Evolutionary conservation across 2,888 invertebrate species (phyloP).

Genomic region (Doris montereyensis): DNA sequence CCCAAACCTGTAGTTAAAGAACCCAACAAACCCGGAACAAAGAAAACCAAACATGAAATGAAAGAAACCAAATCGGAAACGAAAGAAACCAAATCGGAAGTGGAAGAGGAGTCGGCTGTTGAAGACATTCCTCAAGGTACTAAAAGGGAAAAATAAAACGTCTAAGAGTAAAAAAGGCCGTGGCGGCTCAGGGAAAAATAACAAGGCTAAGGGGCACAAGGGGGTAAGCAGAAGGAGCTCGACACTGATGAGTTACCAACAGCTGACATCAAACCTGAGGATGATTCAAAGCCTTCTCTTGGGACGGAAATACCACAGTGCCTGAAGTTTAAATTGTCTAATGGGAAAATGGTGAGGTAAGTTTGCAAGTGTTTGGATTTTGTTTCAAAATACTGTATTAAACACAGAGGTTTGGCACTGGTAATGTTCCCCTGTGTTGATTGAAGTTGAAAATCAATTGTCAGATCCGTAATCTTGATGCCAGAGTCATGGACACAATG

Average conservation of each 20-base stretch:
- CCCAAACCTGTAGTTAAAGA: constrained; percentile 12
- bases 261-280: constrained; percentile 26
- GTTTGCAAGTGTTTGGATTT: too few relatives aligned
- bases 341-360: constrained; percentile 69
- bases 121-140: constrained; percentile 20
- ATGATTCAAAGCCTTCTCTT: neutral
- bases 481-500: neutral
- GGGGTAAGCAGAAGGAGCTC: neutral
- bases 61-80: neutral
- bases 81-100: neutral
- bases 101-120: constrained; percentile 22
- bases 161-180: constrained; percentile 29
- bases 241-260: neutral
- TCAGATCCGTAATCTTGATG: neutral
- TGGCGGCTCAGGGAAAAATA: neutral
- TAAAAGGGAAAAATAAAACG: constrained; percentile 41
- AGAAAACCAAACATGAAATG: constrained; percentile 32
- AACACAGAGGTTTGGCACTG: too few relatives aligned
- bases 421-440: neutral
- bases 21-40: constrained; percentile 26
- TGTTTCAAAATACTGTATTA: too few relatives aligned
- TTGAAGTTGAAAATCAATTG: neutral
- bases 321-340: constrained; percentile 67
- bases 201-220: neutral
- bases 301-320: constrained; percentile 43